These are phyloP conservation scores for Puma concolor DNA, from an alignment of 2,113 vertebrate genomes.

Conservation along the genomic window DNA sequence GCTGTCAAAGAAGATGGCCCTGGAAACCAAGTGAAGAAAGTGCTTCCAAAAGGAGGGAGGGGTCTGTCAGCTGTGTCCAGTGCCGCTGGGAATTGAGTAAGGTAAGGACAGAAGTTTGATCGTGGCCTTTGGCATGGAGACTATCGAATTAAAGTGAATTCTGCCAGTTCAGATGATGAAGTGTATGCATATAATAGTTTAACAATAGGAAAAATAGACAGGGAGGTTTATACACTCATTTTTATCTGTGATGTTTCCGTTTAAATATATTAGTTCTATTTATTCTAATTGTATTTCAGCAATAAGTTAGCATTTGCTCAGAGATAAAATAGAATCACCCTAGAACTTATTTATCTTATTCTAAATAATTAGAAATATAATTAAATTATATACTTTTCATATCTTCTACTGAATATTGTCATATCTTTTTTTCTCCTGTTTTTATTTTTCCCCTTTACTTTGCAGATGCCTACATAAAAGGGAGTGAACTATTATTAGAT, in stretches of 20 bases:
- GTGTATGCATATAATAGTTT: not conserved
- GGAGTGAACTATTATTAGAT: not conserved
- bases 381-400: not conserved
- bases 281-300: not conserved
- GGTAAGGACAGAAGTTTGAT: not conserved
- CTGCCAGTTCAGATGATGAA: not conserved
- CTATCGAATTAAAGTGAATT: not conserved
- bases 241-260: not conserved
- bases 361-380: not conserved
- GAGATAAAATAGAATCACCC: not conserved
- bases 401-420: not conserved
- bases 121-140: not conserved
- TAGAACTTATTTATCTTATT: not conserved
- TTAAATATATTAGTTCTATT: conserved; percentile 17
- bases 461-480: not conserved
- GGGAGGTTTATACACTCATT: not conserved
- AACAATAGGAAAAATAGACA: not conserved
- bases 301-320: not conserved
- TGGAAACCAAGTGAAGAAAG: not conserved
- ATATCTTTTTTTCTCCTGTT: not conserved
- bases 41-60: not conserved
- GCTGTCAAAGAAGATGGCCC: not conserved
- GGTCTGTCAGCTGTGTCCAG: not conserved
- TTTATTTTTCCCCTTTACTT: not conserved
- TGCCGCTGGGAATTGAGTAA: not conserved